Evolutionary conservation across 2,888 invertebrate species (phyloP), one percentile per base, ranked within the genome.

Genomic region (Stenolophus ochropezus): DNA sequence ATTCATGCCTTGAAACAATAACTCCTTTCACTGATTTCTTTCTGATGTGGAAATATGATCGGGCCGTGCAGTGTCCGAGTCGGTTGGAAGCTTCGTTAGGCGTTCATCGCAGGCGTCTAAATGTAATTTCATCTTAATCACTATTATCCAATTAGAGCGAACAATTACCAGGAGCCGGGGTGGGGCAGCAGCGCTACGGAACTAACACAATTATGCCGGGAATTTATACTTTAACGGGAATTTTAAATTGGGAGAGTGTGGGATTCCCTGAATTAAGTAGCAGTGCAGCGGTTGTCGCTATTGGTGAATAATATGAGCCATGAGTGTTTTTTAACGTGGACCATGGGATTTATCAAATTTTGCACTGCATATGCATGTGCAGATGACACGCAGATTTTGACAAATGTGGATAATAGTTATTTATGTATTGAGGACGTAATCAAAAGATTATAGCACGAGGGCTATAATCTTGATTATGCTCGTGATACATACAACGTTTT

Each of bases 121-220:
- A 71, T 73, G 75, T 75, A 75, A 53, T 53, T 75, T 56, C 27
- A 53, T 75, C 53, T 51, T 51, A 75, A 75, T 75, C 53, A 75
- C 75, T 75, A 75, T 75, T 75, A 75, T 75, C 75, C 75, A 75
- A 75, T 75, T 75, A 75, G 14, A 53, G 51, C 27, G 75, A 27
- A 75, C 75, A 75, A 75, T 75, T 75, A 75, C 51, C 75, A 23
- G 18, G 27, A 23, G 20, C 75, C 51, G 56, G 18, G 42, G 16
- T 20, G 11, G 23, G 14, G 20, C 20, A 20, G 11, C 56, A 20
- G 8, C 14, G 61, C 27, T 14, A n/a, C 16, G 61, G 61, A 5
- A 42, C 21, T 61, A 61, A 61, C 61, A 14, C 61, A 61, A 61
- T 61, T 61, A 61, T 25, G 2, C 23, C 11, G 56, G 20, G 11